phyloP scores from a whole-genome alignment of 30 jellyfish, hydroid and myxozoan genomes.

The Catostylus mosaicus region DNA sequence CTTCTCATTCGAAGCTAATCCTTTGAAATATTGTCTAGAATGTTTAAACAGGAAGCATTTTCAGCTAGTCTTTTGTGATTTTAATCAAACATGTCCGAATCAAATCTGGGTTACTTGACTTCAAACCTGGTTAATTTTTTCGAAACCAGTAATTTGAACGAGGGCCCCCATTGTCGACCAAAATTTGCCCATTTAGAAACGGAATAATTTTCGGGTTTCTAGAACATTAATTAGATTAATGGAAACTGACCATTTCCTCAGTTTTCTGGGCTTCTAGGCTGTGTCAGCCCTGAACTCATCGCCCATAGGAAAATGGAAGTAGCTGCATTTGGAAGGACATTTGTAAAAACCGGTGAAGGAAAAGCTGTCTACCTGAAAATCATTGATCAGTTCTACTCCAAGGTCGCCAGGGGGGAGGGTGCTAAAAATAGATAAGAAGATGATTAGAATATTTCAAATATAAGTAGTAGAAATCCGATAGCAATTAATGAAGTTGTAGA shows the following conservation, averaged over 20 bases:
- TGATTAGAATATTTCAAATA: background rate
- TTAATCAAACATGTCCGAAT: too few relatives aligned
- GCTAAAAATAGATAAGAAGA: constrained; percentile 13
- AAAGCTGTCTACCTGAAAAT: background rate
- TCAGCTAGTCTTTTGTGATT: too few relatives aligned
- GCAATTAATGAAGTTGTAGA: background rate
- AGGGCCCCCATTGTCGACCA: too few relatives aligned
- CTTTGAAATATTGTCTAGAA: too few relatives aligned
- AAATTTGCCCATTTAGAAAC: too few relatives aligned
- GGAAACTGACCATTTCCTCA: background rate
- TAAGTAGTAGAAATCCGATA: background rate
- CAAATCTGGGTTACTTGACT: too few relatives aligned
- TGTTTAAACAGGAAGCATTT: too few relatives aligned
- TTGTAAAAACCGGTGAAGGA: background rate
- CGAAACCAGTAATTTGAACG: too few relatives aligned
- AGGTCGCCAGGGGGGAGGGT: constrained; percentile 84
- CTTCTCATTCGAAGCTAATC: too few relatives aligned
- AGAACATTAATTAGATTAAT: background rate
- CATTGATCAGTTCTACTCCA: constrained; percentile 84
- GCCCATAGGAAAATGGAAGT: background rate
- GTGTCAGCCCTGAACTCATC: background rate
- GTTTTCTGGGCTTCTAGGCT: background rate
- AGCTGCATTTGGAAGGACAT: background rate
- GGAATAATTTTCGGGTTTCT: background rate
- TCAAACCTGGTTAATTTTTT: too few relatives aligned